Conservation (phyloP, 1,140 invertebrate genomes). For the Nixonia krombeini region DNA sequence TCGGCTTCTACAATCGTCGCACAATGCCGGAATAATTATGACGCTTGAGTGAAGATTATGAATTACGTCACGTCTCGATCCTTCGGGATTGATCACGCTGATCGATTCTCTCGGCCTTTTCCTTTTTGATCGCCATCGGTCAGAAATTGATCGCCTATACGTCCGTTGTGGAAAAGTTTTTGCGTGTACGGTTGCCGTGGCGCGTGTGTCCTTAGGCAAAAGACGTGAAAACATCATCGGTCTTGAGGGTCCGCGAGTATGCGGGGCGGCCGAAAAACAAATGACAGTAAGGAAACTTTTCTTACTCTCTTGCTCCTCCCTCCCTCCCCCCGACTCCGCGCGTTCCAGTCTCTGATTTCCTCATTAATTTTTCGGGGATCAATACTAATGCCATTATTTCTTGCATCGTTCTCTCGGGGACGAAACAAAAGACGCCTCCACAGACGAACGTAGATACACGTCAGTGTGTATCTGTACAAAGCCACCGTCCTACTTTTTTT, state of each 20-base stretch:
- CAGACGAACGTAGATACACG: not conserved
- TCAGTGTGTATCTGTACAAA: not conserved
- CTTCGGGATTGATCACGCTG: too few species aligned
- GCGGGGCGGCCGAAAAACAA: conserved; percentile 48
- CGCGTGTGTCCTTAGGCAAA: conserved; percentile 9
- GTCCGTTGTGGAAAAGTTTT: too few species aligned
- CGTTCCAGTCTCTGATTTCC: conserved; percentile 63
- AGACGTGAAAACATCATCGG: conserved; percentile 13
- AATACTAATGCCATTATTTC: conserved; percentile 60
- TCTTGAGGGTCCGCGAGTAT: conserved; percentile 3
- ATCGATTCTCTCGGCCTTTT: too few species aligned
- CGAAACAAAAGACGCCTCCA: conserved; percentile 6
- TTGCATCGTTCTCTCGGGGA: conserved; percentile 20
- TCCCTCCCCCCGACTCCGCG: too few species aligned
- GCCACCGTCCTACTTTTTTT: not conserved
- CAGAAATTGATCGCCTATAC: too few species aligned
- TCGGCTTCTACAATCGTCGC: too few species aligned
- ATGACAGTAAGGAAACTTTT: conserved; percentile 60
- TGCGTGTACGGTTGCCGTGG: too few species aligned
- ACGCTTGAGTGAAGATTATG: too few species aligned
- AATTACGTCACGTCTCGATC: too few species aligned
- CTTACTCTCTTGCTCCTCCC: conserved; percentile 40
- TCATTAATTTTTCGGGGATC: conserved; percentile 63
- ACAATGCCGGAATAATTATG: too few species aligned
- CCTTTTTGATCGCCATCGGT: too few species aligned